Evolutionary conservation across 2,797 vertebrate genomes (phyloP).

Genomic region (Bryconaethiops microstoma): DNA sequence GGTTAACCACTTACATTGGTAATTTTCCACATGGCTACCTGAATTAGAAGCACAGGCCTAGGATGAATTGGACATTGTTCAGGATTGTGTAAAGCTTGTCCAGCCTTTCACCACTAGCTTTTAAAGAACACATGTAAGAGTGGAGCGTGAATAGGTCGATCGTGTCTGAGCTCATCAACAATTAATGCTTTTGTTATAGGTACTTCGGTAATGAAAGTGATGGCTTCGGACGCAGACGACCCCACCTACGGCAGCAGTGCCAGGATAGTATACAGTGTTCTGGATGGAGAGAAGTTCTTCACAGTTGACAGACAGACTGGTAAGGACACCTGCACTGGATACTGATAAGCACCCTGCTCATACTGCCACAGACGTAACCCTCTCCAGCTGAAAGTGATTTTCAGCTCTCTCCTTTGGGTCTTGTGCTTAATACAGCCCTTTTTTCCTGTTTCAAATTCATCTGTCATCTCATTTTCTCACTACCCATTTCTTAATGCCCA

Average conservation of each 20-base stretch:
- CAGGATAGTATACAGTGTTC: slow-evolving; percentile 91
- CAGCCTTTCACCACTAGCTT: not conserved
- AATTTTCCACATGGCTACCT: too few relatives aligned
- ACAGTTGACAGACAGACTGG: slow-evolving; percentile 92
- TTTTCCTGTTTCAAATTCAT: slow-evolving; percentile 9
- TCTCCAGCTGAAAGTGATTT: not conserved
- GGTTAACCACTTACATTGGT: too few relatives aligned
- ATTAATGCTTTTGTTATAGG: slow-evolving; percentile 74
- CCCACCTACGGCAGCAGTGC: slow-evolving; percentile 96
- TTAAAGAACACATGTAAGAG: not conserved
- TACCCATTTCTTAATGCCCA: slow-evolving; percentile 27
- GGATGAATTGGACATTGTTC: not conserved
- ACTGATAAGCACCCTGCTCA: not conserved
- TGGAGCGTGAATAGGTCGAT: not conserved
- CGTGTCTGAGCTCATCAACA: slow-evolving; percentile 16
- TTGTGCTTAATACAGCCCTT: slow-evolving; percentile 9
- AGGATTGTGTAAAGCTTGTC: not conserved
- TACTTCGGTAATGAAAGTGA: slow-evolving; percentile 97
- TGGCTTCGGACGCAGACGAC: slow-evolving; percentile 94
- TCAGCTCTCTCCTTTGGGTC: not conserved
- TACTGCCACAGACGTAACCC: not conserved
- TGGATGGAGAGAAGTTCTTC: slow-evolving; percentile 93
- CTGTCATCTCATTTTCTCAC: slow-evolving; percentile 6
- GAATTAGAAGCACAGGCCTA: too few relatives aligned
- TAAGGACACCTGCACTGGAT: slow-evolving; percentile 63